These are phyloP conservation scores for Styela clava DNA, from an alignment of 23 tunicate species.

Conservation along the genomic window DNA sequence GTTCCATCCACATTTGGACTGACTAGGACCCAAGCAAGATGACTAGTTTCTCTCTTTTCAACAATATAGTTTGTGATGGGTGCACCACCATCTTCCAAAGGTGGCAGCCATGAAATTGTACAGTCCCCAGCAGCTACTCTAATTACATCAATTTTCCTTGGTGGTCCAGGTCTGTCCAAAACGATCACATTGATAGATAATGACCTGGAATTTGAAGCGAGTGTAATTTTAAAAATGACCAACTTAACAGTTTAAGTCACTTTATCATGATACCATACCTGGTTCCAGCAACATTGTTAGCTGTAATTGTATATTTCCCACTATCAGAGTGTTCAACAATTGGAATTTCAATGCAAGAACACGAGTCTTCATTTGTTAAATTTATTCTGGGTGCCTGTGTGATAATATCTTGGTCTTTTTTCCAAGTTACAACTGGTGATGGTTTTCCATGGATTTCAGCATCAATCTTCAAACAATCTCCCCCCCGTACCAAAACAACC, in stretches of 20 bases:
- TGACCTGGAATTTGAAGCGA: slow-evolving; percentile 22
- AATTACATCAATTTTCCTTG: slow-evolving; percentile 47
- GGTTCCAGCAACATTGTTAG: slow-evolving; percentile 66
- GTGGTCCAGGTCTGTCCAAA: slow-evolving; percentile 74
- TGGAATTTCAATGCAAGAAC: slow-evolving; percentile 49
- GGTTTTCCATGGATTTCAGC: slow-evolving; percentile 88
- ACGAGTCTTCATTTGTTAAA: slow-evolving; percentile 33
- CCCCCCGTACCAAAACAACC: slow-evolving; percentile 51
- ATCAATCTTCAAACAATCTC: slow-evolving; percentile 66
- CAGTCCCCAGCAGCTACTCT: slow-evolving; percentile 40
- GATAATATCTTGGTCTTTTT: slow-evolving; percentile 36
- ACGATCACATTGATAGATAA: slow-evolving; percentile 65
- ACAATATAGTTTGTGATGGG: slow-evolving; percentile 69
- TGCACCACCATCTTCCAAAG: slow-evolving; percentile 77
- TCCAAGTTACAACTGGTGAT: slow-evolving; percentile 70
- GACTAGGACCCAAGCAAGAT: slow-evolving; percentile 89
- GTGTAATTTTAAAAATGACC: too few relatives aligned
- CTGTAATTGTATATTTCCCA: slow-evolving; percentile 74
- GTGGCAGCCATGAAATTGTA: slow-evolving; percentile 65
- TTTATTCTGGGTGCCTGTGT: slow-evolving; percentile 17
- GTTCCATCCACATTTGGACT: slow-evolving; percentile 50
- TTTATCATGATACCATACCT: slow-evolving; percentile 1
- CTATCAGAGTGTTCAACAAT: slow-evolving; percentile 51
- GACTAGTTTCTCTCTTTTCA: slow-evolving; percentile 94
- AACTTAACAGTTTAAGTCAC: too few relatives aligned